These are phyloP conservation scores for Myzus persicae DNA, from an alignment of 1,140 invertebrate species.

Conservation along the genomic window DNA sequence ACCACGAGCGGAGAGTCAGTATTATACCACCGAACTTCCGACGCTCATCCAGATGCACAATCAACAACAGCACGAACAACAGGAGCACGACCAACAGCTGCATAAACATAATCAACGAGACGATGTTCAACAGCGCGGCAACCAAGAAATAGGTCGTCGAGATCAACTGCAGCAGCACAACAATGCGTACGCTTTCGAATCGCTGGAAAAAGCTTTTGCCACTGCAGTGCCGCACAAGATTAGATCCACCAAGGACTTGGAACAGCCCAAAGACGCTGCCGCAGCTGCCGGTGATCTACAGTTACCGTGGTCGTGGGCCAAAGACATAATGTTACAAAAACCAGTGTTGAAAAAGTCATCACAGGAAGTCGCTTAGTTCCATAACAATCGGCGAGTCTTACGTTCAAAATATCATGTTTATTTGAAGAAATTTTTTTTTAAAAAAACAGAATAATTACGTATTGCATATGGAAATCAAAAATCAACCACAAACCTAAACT, in stretches of 20 bases:
- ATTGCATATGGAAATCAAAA: not conserved
- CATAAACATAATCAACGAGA: not conserved
- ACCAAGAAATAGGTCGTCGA: constrained; percentile 50
- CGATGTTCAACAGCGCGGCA: constrained; percentile 67
- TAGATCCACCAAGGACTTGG: constrained; percentile 59
- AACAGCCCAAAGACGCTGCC: not conserved
- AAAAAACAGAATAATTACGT: not conserved
- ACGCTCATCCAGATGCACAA: constrained; percentile 29
- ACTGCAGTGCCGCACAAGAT: constrained; percentile 34
- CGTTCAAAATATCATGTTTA: not conserved
- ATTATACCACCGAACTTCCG: constrained; percentile 11
- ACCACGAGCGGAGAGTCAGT: constrained; percentile 60
- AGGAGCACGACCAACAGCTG: not conserved
- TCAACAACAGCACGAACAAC: constrained; percentile 46
- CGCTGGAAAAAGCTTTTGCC: constrained; percentile 48
- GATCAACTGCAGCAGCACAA: constrained; percentile 64
- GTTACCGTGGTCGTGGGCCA: constrained; percentile 62
- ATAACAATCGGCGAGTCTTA: not conserved
- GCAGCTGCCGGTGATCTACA: not conserved
- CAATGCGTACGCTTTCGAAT: constrained; percentile 61
- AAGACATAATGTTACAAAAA: constrained; percentile 63
- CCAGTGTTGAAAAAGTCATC: constrained; percentile 62
- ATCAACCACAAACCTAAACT: not conserved
- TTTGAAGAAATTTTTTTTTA: not conserved
- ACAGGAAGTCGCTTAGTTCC: constrained; percentile 42